Conservation (phyloP, 2,888 invertebrate genomes). For the Epistrophella euchroma region DNA sequence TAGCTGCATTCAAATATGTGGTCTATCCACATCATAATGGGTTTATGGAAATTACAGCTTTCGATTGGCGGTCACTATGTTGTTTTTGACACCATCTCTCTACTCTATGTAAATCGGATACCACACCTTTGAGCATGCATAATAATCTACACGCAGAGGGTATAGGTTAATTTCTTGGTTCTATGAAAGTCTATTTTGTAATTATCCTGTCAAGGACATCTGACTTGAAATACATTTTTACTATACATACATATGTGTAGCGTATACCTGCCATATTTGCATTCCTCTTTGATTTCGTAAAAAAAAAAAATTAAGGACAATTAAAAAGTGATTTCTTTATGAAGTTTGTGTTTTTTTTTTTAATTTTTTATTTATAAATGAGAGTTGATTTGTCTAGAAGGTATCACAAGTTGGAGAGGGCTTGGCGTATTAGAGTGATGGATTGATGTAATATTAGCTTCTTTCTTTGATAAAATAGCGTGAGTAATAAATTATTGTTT, state of each 20-base stretch:
- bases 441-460: background rate
- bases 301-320: constrained; percentile 36
- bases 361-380: constrained; percentile 52
- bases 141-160: background rate
- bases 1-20: constrained; percentile 4
- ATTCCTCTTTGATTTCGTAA: background rate
- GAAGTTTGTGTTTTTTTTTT: background rate
- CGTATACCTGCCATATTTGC: too few species aligned
- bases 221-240: constrained; percentile 34
- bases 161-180: background rate
- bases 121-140: background rate
- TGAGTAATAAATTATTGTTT: background rate
- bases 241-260: too few species aligned
- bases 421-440: background rate
- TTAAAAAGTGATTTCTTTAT: constrained; percentile 50
- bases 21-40: background rate
- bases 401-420: background rate
- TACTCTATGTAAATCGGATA: background rate
- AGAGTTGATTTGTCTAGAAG: background rate
- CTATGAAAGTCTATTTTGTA: constrained; percentile 12
- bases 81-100: constrained; percentile 28
- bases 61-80: constrained; percentile 1
- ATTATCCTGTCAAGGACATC: constrained; percentile 62
- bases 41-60: constrained; percentile 7
- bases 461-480: background rate